Base-by-base conservation (phyloP, 2,888 invertebrate species). In the Lumbricus terrestris region DNA sequence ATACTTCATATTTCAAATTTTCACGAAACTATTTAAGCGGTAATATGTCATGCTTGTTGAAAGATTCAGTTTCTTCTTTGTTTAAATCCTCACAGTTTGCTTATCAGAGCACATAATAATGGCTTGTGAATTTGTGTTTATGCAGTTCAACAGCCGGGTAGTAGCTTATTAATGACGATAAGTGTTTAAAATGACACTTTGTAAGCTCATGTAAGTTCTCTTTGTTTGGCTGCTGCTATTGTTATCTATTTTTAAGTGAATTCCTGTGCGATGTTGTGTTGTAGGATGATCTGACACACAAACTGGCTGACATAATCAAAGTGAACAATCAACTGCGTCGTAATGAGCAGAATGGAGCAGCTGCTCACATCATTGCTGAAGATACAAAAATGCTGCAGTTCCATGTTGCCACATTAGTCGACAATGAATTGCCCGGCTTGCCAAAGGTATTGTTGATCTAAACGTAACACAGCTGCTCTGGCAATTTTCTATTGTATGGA, bases 311-410 rank as follows among this genome's bases (percentile, higher is more conserved):
- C 93, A 99, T 99, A 85, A 98, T 99, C 90, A 99, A 99, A 96
- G 96, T 98, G 0, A 99, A 99, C 95, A 99, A 98, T 95, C 99
- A 99, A 95, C 95, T 99, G 91, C 96, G 97, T 94, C 96, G 98
- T 93, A 99, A 99, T 95, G 99, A 99, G 95, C 97, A 97, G 92
- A 97, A 97, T 38, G 99, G 99, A 54, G 99, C 98, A 13, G 99
- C 99, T 0, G 98, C 99, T 35, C 99, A 99, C 95, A 98, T 99
- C 3, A 97, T 99, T 82, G 96, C 97, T 40, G 99, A 99, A 95
- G 99, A 99, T 95, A 97, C 98, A 8, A 98, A 98, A 95, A 97
- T 99, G 97, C 95, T 99, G 92, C 99, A 99, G 95, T 99, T 98
- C 94, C 99, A 99, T 95, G 99, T 99, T 3, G 98, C 99, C 0